A percentile compares a stretch with the other conserved stretches of the same genome.
Conservation (phyloP, 2,888 invertebrate species). For the Brachylomia viminalis region DNA sequence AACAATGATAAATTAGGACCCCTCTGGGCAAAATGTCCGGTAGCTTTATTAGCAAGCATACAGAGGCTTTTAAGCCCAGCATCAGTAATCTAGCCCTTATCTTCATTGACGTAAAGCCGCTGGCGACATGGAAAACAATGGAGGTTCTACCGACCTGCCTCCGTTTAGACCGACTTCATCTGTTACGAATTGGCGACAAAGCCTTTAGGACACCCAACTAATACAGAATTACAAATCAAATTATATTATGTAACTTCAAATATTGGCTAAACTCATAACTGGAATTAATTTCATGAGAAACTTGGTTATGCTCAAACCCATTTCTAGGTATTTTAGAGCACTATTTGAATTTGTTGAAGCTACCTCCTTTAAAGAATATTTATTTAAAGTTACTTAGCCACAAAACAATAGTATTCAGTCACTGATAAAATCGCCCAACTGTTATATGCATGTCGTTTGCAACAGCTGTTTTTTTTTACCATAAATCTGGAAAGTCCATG, state of each 20-base stretch:
- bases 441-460: neutral
- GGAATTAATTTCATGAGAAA: conserved; percentile 58
- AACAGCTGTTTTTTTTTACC: conserved; percentile 32
- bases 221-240: conserved; percentile 70
- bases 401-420: conserved; percentile 15
- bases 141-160: conserved; percentile 61
- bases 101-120: conserved; percentile 73
- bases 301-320: conserved; percentile 44
- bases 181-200: conserved; percentile 75
- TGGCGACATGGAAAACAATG: conserved; percentile 65
- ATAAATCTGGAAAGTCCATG: conserved; percentile 25
- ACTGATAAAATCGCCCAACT: conserved; percentile 12
- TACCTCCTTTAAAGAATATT: conserved; percentile 21
- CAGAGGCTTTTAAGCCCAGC: conserved; percentile 76
- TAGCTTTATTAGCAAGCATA: conserved; percentile 85
- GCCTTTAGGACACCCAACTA: conserved; percentile 38
- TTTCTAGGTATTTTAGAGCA: conserved; percentile 46
- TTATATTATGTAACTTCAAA: conserved; percentile 67
- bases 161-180: conserved; percentile 68
- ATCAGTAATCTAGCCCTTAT: conserved; percentile 77
- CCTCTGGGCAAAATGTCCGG: conserved; percentile 81
- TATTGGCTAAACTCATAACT: conserved; percentile 63
- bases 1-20: conserved; percentile 88
- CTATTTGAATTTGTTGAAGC: conserved; percentile 35
- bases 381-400: conserved; percentile 6